A percentile compares a stretch with the other conserved stretches of the same genome.
Evolutionary conservation across 1,140 invertebrate species (phyloP).

Genomic region (Caenorhabditis tropicalis): DNA sequence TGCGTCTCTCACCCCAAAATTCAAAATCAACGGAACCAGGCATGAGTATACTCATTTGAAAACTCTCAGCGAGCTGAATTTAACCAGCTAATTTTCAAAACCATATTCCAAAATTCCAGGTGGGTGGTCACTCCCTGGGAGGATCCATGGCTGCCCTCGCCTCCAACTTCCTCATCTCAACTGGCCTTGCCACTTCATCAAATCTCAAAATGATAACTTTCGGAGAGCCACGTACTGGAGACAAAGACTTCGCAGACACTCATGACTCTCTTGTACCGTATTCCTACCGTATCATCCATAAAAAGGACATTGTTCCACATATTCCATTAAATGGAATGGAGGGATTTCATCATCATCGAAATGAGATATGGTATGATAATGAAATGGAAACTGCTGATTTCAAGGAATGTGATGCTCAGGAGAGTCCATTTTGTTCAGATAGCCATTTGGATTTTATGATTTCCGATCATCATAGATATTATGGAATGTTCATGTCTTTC

Average conservation of each 20-base stretch:
- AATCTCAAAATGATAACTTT: constrained; percentile 43
- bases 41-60: background rate
- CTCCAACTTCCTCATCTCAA: constrained; percentile 43
- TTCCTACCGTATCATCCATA: constrained; percentile 46
- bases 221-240: constrained; percentile 51
- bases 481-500: constrained; percentile 9
- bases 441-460: background rate
- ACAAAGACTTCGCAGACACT: constrained; percentile 26
- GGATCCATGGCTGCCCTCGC: constrained; percentile 51
- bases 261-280: constrained; percentile 46
- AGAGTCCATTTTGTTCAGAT: constrained; percentile 35
- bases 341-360: constrained; percentile 44
- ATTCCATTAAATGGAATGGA: constrained; percentile 26
- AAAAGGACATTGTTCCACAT: constrained; percentile 36
- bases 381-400: constrained; percentile 36
- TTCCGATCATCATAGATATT: constrained; percentile 2
- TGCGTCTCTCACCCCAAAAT: background rate
- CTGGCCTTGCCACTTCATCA: background rate
- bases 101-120: background rate
- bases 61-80: too few species aligned
- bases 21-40: too few species aligned
- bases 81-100: background rate
- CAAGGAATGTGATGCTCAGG: constrained; percentile 17
- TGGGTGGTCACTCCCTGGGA: constrained; percentile 56
- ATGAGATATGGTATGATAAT: constrained; percentile 53